These are phyloP conservation scores for Zeugodacus cucurbitae DNA, from an alignment of 1,140 invertebrate genomes.

Conservation along the genomic window DNA sequence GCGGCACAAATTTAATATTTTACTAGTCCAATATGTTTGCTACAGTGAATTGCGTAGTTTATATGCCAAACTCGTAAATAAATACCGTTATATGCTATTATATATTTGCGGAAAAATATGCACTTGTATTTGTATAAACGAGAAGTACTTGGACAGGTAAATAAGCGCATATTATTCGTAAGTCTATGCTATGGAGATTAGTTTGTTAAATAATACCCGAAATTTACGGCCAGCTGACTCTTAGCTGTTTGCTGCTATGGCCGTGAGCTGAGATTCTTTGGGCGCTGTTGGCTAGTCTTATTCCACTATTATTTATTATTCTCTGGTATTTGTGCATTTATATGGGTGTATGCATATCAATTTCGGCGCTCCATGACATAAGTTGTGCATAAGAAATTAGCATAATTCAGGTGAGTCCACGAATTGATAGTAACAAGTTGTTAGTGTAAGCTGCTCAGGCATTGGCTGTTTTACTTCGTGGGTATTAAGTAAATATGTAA, in stretches of 20 bases:
- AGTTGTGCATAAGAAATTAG: slow-evolving; percentile 15
- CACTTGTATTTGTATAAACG: no score
- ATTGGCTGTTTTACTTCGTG: no score
- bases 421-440: neutral
- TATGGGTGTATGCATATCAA: neutral
- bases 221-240: neutral
- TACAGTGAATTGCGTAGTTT: neutral
- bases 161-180: neutral
- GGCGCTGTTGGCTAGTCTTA: neutral
- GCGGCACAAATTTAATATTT: neutral
- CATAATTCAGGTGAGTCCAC: neutral
- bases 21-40: neutral
- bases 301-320: neutral
- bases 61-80: no score
- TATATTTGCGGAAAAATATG: no score
- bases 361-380: neutral
- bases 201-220: neutral
- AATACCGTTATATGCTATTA: no score
- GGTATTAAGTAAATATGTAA: no score
- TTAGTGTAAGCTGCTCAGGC: neutral
- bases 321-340: neutral
- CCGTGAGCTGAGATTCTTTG: neutral
- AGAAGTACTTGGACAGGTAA: neutral
- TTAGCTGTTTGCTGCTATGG: neutral
- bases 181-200: neutral